Evolutionary conservation across 1,140 invertebrate genomes (phyloP), one percentile per base, ranked within the genome.

Genomic region (Hetaerina americana): DNA sequence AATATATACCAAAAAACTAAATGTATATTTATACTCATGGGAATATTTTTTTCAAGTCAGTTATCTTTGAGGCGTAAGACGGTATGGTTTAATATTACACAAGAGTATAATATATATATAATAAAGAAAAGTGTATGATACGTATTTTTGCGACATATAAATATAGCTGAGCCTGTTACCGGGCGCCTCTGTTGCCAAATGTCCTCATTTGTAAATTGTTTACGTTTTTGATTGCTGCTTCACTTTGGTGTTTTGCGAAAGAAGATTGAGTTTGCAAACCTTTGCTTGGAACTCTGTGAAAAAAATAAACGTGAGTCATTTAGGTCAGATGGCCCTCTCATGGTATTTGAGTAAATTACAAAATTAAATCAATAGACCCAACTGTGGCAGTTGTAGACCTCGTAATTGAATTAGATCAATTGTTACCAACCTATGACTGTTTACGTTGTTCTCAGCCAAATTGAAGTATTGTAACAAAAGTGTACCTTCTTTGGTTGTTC

Each of bases 31-130:
- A 57, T 57, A 57, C 40, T 57, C 40, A 57, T 57, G 40, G 40
- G 40, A 57, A 57, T 57, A 57, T 57, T 57, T 57, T 57, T 57
- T 57, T 57, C 40, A 57, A 57, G 40, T 57, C 40, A 57, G 40
- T 57, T 57, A 57, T 57, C 40, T 57, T 57, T 18, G 15, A 12
- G 22, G 40, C 15, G 22, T 12, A 57, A 2, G 40, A 12, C 40
- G 40, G 22, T 57, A 57, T 57, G 15, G 40, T 57, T 57, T 57
- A 57, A 57, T 57, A 57, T 57, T 57, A 57, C 40, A 57, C 40
- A 57, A 57, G 40, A 57, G 40, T 57, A 57, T 57, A 57, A 57
- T 57, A 57, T 57, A 57, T 57, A 57, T 57, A 57, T 57, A n/a
- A 57, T 57, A 57, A 57, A 57, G 40, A 57, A 57, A 57, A 57